Percentiles rank a stretch among this genome's conserved stretches.
Evolutionary conservation across 2,888 invertebrate genomes (phyloP).

Genomic region (Metalampra italica): DNA sequence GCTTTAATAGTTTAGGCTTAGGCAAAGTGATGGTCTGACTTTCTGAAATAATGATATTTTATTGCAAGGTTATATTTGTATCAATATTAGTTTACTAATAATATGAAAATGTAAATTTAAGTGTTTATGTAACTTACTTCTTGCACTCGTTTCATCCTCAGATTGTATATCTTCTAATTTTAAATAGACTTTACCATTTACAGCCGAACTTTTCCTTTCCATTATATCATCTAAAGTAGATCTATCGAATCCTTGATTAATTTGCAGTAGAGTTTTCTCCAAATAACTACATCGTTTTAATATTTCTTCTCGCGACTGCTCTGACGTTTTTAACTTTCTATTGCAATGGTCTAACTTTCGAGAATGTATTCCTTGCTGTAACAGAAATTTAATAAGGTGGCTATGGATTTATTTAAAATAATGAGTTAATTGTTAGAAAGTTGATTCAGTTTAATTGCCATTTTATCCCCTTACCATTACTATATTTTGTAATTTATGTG

Average conservation of each 20-base stretch:
- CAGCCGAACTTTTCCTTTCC: conserved; percentile 19
- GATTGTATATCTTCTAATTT: conserved; percentile 53
- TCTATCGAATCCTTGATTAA: conserved; percentile 56
- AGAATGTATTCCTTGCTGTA: conserved; percentile 47
- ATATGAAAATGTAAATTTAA: not conserved
- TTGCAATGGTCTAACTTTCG: conserved; percentile 50
- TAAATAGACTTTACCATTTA: conserved; percentile 22
- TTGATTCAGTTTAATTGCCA: not conserved
- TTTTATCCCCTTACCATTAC: conserved; percentile 38
- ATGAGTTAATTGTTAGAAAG: not conserved
- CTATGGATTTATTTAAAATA: not conserved
- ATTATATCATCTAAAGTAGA: conserved; percentile 15
- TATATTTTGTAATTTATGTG: conserved; percentile 52
- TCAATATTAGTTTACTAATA: not conserved
- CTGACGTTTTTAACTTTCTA: conserved; percentile 45
- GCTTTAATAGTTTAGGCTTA: conserved; percentile 42
- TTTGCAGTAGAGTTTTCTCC: conserved; percentile 50
- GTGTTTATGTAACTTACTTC: conserved; percentile 33
- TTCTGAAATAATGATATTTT: conserved; percentile 35
- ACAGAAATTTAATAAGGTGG: conserved; percentile 3
- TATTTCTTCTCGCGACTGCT: conserved; percentile 44
- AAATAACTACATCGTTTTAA: conserved; percentile 47
- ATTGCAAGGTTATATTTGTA: not conserved
- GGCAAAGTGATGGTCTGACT: conserved; percentile 53
- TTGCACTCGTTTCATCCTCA: conserved; percentile 48